phyloP scores from a whole-genome alignment of 2,888 invertebrate genomes.

The Lasioglossum morio region DNA sequence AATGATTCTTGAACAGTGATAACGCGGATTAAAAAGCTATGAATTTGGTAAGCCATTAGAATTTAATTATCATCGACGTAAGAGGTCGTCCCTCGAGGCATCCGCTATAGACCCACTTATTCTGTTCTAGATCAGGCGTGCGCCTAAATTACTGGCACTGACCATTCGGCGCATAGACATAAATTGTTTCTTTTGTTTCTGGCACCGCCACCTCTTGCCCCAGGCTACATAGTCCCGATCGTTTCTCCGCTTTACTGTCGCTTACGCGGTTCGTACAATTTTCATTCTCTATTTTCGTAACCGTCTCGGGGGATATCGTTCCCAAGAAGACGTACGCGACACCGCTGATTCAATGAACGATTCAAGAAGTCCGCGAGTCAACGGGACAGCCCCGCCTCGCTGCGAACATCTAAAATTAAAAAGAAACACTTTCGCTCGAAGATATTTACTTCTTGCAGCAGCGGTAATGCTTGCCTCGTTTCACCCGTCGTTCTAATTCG shows the following conservation, averaged over 20 bases:
- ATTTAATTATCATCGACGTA: background rate
- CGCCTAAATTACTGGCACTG: background rate
- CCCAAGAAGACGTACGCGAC: conserved; percentile 32
- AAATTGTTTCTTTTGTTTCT: conserved; percentile 27
- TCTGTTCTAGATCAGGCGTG: conserved; percentile 2
- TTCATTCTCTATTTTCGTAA: conserved; percentile 78
- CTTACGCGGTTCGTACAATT: conserved; percentile 72
- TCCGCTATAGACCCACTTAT: conserved; percentile 7
- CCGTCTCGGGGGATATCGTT: conserved; percentile 51
- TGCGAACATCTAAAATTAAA: conserved; percentile 46
- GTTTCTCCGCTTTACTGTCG: conserved; percentile 73
- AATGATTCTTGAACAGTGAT: background rate
- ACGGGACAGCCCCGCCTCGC: background rate
- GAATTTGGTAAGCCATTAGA: background rate
- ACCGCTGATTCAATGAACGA: conserved; percentile 45
- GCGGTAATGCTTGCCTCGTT: no score
- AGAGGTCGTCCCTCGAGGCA: background rate
- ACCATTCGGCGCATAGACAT: background rate
- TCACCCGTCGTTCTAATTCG: background rate
- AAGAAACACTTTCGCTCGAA: conserved; percentile 20
- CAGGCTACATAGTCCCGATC: conserved; percentile 43
- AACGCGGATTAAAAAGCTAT: background rate
- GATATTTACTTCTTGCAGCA: background rate
- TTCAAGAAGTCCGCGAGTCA: conserved; percentile 1
- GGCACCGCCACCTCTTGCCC: conserved; percentile 45